Evolutionary conservation across 37 sponge, comb jelly and placozoan genomes (phyloP).

Genomic region (Petrosia ficiformis): DNA sequence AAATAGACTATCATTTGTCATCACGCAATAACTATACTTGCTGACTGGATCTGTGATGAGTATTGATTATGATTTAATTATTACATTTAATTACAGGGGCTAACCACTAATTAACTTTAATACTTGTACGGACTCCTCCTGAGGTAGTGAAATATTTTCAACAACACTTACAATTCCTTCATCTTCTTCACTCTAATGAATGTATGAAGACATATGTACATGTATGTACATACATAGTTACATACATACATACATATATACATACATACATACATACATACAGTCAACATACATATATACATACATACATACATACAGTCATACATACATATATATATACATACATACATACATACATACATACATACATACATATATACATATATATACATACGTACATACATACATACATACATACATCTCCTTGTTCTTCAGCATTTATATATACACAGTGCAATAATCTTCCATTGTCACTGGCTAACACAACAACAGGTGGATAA

Average conservation of each 20-base stretch:
- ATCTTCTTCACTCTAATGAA: conserved; percentile 11
- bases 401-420: no score
- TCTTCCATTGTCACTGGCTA: conserved; percentile 34
- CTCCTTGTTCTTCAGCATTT: no score
- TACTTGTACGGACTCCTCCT: not conserved
- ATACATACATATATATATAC: no score
- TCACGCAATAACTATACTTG: conserved; percentile 31
- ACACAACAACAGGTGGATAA: conserved; percentile 16
- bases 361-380: no score
- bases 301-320: no score
- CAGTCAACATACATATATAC: no score
- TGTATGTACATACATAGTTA: no score
- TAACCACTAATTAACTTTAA: not conserved
- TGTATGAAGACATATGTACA: no score
- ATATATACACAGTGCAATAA: conserved; percentile 57
- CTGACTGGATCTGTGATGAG: conserved; percentile 23
- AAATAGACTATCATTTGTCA: conserved; percentile 15
- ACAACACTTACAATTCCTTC: not conserved
- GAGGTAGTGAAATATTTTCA: not conserved
- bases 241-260: no score
- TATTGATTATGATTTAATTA: not conserved
- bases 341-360: no score
- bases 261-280: no score
- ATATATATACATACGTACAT: no score
- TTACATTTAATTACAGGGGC: not conserved